Conservation (phyloP, 2,797 vertebrate species). For the Sandelia bainsii region DNA sequence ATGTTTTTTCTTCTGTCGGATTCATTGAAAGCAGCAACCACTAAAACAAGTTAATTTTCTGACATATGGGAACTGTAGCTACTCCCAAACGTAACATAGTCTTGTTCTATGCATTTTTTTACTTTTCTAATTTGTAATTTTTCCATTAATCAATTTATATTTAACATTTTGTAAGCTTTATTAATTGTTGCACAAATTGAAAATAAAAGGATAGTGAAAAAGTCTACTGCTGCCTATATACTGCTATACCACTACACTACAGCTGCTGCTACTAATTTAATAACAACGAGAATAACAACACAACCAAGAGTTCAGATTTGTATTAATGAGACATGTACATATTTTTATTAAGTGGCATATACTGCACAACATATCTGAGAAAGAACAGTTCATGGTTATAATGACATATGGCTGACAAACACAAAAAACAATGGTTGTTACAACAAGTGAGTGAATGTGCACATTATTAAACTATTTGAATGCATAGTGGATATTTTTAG, state of each 20-base stretch:
- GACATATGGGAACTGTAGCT: too few relatives aligned
- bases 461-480: constrained; percentile 39
- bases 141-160: not conserved
- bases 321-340: constrained; percentile 9
- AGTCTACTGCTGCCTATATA: not conserved
- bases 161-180: not conserved
- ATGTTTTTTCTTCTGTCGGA: not conserved
- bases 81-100: too few relatives aligned
- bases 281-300: not conserved
- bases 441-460: constrained; percentile 36
- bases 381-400: constrained; percentile 14
- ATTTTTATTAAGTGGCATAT: constrained; percentile 50
- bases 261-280: not conserved
- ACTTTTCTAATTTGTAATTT: not conserved
- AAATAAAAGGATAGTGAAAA: not conserved
- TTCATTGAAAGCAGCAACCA: not conserved
- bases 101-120: not conserved
- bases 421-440: constrained; percentile 33
- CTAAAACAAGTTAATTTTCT: too few relatives aligned
- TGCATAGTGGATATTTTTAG: constrained; percentile 47
- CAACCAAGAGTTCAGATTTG: not conserved
- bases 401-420: constrained; percentile 22
- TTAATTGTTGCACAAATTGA: not conserved
- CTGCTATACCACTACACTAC: not conserved
- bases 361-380: constrained; percentile 11